phyloP scores from a whole-genome alignment of 2,113 vertebrate genomes.

The Campylomormyrus tamandua region DNA sequence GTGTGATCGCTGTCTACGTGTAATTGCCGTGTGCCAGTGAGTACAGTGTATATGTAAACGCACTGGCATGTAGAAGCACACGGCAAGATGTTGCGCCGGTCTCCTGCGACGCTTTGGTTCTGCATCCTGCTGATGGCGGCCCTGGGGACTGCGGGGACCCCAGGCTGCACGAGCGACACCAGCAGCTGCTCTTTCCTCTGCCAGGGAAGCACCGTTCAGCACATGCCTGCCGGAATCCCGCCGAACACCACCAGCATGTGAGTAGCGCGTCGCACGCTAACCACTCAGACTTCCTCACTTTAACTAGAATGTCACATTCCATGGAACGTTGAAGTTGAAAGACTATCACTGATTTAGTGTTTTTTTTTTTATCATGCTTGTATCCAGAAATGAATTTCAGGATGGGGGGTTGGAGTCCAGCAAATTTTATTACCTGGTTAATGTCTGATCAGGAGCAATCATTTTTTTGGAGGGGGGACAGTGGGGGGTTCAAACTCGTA shows the following conservation, averaged over 20 bases:
- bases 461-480: too few relatives aligned
- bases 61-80: background rate
- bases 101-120: background rate
- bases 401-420: too few relatives aligned
- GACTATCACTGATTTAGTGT: background rate
- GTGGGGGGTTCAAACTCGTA: too few relatives aligned
- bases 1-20: background rate
- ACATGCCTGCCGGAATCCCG: slow-evolving; percentile 45
- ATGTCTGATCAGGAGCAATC: too few relatives aligned
- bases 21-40: background rate
- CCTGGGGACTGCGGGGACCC: background rate
- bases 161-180: slow-evolving; percentile 15
- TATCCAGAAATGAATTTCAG: background rate
- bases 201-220: slow-evolving; percentile 20
- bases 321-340: background rate
- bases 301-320: background rate
- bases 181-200: slow-evolving; percentile 19
- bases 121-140: background rate
- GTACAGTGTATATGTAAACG: background rate
- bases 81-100: background rate
- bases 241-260: slow-evolving; percentile 45
- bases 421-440: too few relatives aligned
- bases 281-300: background rate
- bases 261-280: slow-evolving; percentile 38
- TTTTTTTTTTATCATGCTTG: background rate